Percentiles rank a stretch among this genome's conserved stretches.
Evolutionary conservation across 2,113 vertebrate species (phyloP).

Genomic region (Gambusia affinis): DNA sequence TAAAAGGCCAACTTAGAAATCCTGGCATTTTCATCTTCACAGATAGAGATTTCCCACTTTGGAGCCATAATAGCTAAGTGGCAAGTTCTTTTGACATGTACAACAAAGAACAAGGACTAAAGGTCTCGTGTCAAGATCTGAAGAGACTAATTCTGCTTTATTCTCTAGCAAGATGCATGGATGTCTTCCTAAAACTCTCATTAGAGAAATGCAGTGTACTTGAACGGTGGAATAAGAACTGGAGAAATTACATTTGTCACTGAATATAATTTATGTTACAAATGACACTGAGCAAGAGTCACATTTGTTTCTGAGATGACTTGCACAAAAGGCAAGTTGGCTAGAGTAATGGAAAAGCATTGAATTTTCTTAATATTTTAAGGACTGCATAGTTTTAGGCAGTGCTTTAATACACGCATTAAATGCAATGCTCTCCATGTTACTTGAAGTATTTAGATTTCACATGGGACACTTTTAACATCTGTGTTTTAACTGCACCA

Average conservation of each 20-base stretch:
- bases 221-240: not conserved
- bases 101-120: conserved; percentile 9
- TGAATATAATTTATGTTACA: not conserved
- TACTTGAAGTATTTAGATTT: not conserved
- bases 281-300: not conserved
- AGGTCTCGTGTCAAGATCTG: conserved; percentile 1
- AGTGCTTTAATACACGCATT: not conserved
- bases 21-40: not conserved
- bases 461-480: not conserved
- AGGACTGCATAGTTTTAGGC: not conserved
- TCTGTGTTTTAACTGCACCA: not conserved
- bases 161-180: not conserved
- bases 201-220: not conserved
- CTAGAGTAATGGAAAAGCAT: not conserved
- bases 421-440: not conserved
- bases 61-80: not conserved
- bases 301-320: not conserved
- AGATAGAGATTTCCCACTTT: not conserved
- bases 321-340: not conserved
- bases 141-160: not conserved
- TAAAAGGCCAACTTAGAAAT: not conserved
- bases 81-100: not conserved
- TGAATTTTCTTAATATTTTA: no score
- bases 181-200: conserved; percentile 5
- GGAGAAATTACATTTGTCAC: not conserved